A percentile compares a stretch with the other conserved stretches of the same genome.
Evolutionary conservation across 2,797 vertebrate genomes (phyloP).

Genomic region (Centropyge bicolor): DNA sequence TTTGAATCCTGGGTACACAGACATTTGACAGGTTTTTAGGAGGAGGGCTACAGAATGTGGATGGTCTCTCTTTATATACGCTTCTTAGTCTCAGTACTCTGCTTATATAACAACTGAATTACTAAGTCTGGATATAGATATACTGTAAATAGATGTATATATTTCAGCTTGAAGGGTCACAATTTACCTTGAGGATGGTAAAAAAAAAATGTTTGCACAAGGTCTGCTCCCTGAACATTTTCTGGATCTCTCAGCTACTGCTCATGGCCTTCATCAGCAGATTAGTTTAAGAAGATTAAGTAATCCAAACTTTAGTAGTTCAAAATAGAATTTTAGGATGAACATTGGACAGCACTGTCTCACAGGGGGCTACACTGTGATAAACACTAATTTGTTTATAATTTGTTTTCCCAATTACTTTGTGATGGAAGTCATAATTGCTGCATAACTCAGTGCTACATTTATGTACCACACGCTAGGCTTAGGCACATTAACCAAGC

Average conservation of each 20-base stretch:
- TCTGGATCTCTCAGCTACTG: not conserved
- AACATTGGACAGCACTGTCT: not conserved
- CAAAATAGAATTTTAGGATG: not conserved
- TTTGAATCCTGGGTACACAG: slow-evolving; percentile 22
- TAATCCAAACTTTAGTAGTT: not conserved
- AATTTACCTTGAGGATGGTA: not conserved
- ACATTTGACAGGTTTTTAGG: slow-evolving; percentile 36
- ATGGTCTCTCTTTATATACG: not conserved
- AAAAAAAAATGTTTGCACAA: not conserved
- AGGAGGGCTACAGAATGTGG: slow-evolving; percentile 15
- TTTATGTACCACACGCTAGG: not conserved
- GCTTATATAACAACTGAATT: not conserved
- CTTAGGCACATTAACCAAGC: not conserved
- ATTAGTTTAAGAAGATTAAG: no score
- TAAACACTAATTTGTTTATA: not conserved
- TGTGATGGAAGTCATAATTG: not conserved
- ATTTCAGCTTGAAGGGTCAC: not conserved
- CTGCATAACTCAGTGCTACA: not conserved
- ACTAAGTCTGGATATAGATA: not conserved
- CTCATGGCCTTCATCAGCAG: not conserved
- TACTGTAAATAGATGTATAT: not conserved
- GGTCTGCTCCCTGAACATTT: not conserved
- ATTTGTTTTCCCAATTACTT: not conserved
- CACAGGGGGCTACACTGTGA: not conserved
- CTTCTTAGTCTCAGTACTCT: not conserved